Base-by-base conservation (phyloP, 2,797 vertebrate species). In the Salarias fasciatus region DNA sequence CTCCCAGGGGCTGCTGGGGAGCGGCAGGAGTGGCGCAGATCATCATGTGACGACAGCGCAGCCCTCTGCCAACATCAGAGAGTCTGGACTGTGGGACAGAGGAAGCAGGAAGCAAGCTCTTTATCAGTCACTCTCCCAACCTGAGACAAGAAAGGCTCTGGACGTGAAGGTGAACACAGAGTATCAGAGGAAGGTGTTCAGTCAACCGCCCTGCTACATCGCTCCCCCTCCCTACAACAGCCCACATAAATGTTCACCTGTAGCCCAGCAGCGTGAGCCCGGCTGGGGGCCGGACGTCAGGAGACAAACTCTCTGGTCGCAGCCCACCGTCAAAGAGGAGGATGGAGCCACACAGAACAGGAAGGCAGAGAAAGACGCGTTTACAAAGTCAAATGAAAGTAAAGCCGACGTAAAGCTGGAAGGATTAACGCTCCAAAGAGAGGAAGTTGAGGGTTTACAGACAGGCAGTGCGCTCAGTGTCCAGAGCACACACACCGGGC, bases 221-320 rank as follows among this genome's bases (percentile, higher is more conserved):
- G 85, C 87, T 13, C 93, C 93, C 55, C 93, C 93, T 52, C 87
- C 91, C 4, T 94, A 94, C 55, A 72, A 73, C 49, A 73, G 72
- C 48, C 77, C 77, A 51, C 85, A 86, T 15, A 84, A 79, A 60
- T 58, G 47, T 58, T 64, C 69, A 49, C 58, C 77, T 35, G 58
- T 54, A 41, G 55, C 43, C 5, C 72, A 56, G 3, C 69, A 64
- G 9, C 38, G 28, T 60, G 55, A 84, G 38, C 43, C 24, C 6
- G 54, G 30, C 5, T 72, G 65, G 66, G 80, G 83, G 38, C 71
- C 81, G 35, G 71, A 69, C 49, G 57, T 45, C 58, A 75, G 64
- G 51, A 84, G 60, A 60, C 75, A 83, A 67, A 51, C 31, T 36
- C 63, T 56, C 58, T 71, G 63, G 64, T 69, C 62, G 46, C 75